Conservation (phyloP, 2,113 vertebrate species). For the Porphyrio hochstetteri region DNA sequence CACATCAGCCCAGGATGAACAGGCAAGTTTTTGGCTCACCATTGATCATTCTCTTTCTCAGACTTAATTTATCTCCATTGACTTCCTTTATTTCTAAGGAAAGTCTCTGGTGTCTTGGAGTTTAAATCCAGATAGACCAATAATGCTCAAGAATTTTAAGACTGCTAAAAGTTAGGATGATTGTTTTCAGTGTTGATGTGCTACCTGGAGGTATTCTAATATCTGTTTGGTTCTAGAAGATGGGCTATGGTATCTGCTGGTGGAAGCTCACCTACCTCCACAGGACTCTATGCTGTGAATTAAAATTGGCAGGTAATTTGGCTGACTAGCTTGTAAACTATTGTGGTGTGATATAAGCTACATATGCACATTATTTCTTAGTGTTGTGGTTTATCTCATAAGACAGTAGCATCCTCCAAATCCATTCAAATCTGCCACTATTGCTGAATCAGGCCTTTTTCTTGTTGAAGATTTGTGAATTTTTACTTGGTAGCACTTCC, state of each 20-base stretch:
- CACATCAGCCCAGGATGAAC: neutral
- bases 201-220: neutral
- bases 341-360: neutral
- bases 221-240: neutral
- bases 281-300: neutral
- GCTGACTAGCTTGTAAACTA: neutral
- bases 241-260: neutral
- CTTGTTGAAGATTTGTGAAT: neutral
- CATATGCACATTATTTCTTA: neutral
- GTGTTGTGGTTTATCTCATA: neutral
- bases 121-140: neutral
- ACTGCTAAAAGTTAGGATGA: neutral
- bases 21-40: neutral
- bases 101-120: neutral
- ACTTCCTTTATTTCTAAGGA: neutral
- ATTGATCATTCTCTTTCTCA: neutral
- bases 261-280: neutral
- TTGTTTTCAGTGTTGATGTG: neutral
- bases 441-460: neutral
- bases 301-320: neutral
- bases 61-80: neutral
- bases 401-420: neutral
- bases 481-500: neutral
- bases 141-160: neutral
- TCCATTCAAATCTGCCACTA: neutral